Base-by-base conservation (phyloP, 2,797 vertebrate species). In the Urophycis tenuis region DNA sequence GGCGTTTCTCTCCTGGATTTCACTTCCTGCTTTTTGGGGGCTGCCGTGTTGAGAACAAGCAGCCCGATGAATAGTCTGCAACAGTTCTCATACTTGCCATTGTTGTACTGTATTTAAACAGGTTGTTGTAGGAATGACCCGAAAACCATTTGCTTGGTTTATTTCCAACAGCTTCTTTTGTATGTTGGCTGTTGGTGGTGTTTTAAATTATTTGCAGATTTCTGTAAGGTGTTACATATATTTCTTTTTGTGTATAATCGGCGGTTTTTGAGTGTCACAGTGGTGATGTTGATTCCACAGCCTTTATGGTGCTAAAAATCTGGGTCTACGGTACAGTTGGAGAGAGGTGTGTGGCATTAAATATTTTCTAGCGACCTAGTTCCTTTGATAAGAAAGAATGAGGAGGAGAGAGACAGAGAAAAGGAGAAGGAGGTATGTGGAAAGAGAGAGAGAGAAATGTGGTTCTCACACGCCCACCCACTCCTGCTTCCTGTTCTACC, bases 401-500 rank as follows among this genome's bases (percentile, higher is more conserved):
- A 64, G 78, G 79, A 79, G 81, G 78, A 81, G 86, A 84, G 84
- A 87, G 76, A 36, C 15, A 36, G 77, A 75, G 45, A 19, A 49
- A 45, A 34, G 5, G 30, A 60, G 35, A 60, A 88, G 85, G 87
- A 87, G 79, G 88, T 87, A 88, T 91, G 22, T 72, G 71, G 32
- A 41, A n/a, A 89, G 84, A 91, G 90, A n/a, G 92, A 93, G 91
- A 89, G 87, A 93, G 91, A 92, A 92, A 87, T 92, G 91, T 92
- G 91, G 91, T 92, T 92, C 90, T 91, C 88, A 87, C 90, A 87
- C 88, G 90, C 86, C 78, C 88, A 90, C 91, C 92, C 83, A 81
- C 88, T 91, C 81, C 39, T 41, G 84, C 89, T 92, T 95, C 91
- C 93, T 93, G 93, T 96, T 93, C 95, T 92, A 92, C 90, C 88